Evolutionary conservation across 1,140 invertebrate species (phyloP).

Genomic region (Micrasema longulum): DNA sequence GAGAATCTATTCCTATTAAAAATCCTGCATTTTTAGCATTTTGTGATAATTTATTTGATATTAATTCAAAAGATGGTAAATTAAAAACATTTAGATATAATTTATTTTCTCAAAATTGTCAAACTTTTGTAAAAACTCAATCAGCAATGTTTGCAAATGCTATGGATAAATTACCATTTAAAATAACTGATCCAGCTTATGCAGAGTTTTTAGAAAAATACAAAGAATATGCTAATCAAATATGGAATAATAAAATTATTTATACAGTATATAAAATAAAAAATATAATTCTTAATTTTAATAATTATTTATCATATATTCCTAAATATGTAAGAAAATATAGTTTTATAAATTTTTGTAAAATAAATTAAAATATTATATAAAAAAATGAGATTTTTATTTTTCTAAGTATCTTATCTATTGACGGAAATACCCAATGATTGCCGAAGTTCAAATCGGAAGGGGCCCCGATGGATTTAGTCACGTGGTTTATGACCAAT

Average conservation of each 20-base stretch:
- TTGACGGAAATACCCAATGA: too few species aligned
- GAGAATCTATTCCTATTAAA: slow-evolving; percentile 2
- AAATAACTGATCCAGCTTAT: neutral
- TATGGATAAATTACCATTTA: slow-evolving; percentile 5
- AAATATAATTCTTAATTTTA: slow-evolving; percentile 1
- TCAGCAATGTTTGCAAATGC: neutral
- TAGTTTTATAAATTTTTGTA: too few species aligned
- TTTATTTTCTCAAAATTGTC: slow-evolving; percentile 4
- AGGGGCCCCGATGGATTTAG: too few species aligned
- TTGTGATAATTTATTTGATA: slow-evolving; percentile 11
- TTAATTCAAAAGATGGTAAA: slow-evolving; percentile 1
- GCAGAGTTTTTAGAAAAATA: neutral
- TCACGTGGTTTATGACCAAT: too few species aligned
- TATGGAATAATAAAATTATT: neutral
- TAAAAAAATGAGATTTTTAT: too few species aligned
- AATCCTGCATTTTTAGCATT: slow-evolving; percentile 11
- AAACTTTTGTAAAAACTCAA: slow-evolving; percentile 3
- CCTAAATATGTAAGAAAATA: neutral
- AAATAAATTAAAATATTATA: too few species aligned
- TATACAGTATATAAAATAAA: neutral
- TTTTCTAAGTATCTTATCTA: too few species aligned
- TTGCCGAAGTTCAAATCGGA: too few species aligned
- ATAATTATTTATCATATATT: slow-evolving; percentile 4
- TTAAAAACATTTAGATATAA: slow-evolving; percentile 1
- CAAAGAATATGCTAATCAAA: neutral